Evolutionary conservation across 2,888 invertebrate genomes (phyloP).

Genomic region (Rhamphomyia laevipes): DNA sequence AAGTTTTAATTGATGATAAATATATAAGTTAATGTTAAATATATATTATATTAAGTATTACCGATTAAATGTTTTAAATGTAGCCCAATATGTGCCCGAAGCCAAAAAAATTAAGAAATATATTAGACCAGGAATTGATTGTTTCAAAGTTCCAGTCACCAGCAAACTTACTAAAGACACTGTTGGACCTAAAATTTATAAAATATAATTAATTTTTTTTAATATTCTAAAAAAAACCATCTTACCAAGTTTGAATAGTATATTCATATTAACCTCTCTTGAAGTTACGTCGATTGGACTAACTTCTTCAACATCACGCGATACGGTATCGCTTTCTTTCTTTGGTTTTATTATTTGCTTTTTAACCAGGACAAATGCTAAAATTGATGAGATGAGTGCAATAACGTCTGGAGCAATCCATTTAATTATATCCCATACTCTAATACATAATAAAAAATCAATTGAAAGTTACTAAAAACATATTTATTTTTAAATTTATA

Average conservation of each 20-base stretch:
- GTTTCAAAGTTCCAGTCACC: conserved; percentile 51
- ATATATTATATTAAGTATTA: conserved; percentile 17
- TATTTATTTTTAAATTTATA: no score
- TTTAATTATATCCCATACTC: conserved; percentile 51
- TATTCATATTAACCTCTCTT: no score
- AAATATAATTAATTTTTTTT: not conserved
- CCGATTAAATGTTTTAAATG: conserved; percentile 59
- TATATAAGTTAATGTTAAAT: conserved; percentile 1
- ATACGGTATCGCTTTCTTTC: no score
- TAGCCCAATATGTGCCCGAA: conserved; percentile 78
- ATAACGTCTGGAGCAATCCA: conserved; percentile 69
- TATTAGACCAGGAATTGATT: conserved; percentile 70
- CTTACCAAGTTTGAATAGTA: not conserved
- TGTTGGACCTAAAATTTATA: conserved; percentile 26
- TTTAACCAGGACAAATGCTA: conserved; percentile 41
- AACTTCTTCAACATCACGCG: not conserved
- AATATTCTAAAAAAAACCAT: not conserved
- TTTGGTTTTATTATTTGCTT: conserved; percentile 15
- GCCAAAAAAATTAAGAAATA: conserved; percentile 80
- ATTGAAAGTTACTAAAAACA: no score
- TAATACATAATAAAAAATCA: conserved; percentile 39
- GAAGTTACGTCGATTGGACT: not conserved
- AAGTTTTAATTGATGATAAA: not conserved
- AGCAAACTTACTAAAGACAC: conserved; percentile 32
- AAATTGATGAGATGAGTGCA: conserved; percentile 42